These are phyloP conservation scores for Felis catus DNA, from an alignment of 2,113 vertebrate genomes.

Conservation along the genomic window DNA sequence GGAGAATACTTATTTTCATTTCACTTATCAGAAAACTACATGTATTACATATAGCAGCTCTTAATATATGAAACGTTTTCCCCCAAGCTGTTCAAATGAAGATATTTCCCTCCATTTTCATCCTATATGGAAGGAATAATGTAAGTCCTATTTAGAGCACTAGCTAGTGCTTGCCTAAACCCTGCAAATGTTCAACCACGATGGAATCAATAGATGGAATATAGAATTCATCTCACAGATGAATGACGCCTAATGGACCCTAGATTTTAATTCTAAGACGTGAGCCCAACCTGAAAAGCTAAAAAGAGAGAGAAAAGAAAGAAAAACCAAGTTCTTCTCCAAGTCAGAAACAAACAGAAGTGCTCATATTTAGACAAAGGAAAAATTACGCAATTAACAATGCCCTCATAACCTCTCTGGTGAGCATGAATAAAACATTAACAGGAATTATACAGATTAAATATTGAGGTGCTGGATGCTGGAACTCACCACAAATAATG, in stretches of 20 bases:
- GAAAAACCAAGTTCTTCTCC: neutral
- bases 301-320: neutral
- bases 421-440: conserved; percentile 71
- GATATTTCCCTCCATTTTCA: conserved; percentile 58
- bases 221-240: conserved; percentile 61
- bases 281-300: conserved; percentile 29
- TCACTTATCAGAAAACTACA: conserved; percentile 40
- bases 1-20: conserved; percentile 65
- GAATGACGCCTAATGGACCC: conserved; percentile 54
- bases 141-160: conserved; percentile 37
- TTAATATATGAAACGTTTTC: conserved; percentile 38
- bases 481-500: conserved; percentile 62
- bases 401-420: conserved; percentile 34
- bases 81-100: conserved; percentile 63
- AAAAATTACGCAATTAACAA: conserved; percentile 57
- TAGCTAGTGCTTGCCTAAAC: conserved; percentile 35
- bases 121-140: conserved; percentile 42
- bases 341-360: conserved; percentile 47
- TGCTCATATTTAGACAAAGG: conserved; percentile 44
- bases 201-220: conserved; percentile 62
- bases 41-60: conserved; percentile 53
- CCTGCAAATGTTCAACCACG: neutral
- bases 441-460: conserved; percentile 69
- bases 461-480: conserved; percentile 66
- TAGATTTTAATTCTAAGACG: conserved; percentile 58